A percentile compares a stretch with the other conserved stretches of the same genome.
Conservation (phyloP, 2,888 invertebrate species). For the Lasioglossum morio region DNA sequence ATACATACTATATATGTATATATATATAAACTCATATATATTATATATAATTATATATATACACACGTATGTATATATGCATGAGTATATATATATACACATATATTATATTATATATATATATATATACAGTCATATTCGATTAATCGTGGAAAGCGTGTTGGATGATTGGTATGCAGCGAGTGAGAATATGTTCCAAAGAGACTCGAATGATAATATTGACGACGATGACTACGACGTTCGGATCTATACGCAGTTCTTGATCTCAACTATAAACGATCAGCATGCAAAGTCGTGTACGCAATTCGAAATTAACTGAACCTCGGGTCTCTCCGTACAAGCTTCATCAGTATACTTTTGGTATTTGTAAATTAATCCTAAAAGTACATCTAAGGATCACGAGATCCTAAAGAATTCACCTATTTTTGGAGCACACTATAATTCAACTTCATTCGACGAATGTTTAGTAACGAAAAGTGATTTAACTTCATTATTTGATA, state of each 20-base stretch:
- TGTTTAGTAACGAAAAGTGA: background rate
- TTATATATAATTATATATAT: background rate
- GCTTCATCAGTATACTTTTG: background rate
- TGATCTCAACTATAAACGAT: background rate
- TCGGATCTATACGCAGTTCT: conserved; percentile 20
- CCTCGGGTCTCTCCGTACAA: background rate
- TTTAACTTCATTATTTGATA: background rate
- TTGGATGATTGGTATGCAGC: conserved; percentile 40
- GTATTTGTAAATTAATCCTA: background rate
- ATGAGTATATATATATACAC: background rate
- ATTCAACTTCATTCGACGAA: too few relatives aligned
- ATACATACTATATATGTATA: background rate
- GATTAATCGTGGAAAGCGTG: conserved; percentile 34
- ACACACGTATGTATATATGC: background rate
- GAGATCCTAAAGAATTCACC: background rate
- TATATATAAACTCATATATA: background rate
- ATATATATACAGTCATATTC: conserved; percentile 12
- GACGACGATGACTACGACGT: conserved; percentile 45
- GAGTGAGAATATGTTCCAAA: conserved; percentile 58
- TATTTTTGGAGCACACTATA: background rate
- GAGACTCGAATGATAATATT: conserved; percentile 32
- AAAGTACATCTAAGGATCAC: too few relatives aligned
- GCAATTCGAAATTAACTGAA: background rate
- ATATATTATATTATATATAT: conserved; percentile 5
- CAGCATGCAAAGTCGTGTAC: conserved; percentile 3